Base-by-base conservation (phyloP, 2,797 vertebrate genomes). In the Spondyliosoma cantharus region DNA sequence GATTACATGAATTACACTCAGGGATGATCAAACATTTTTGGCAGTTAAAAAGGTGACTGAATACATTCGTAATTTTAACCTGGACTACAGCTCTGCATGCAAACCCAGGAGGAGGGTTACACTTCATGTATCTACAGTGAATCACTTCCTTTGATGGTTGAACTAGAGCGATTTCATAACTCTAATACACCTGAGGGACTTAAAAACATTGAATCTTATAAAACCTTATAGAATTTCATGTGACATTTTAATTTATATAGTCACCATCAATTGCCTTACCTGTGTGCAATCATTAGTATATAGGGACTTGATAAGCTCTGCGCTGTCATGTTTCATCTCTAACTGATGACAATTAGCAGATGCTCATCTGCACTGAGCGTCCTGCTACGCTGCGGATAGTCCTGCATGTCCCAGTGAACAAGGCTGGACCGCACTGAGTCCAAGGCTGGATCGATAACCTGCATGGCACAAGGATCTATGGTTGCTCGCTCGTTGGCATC, bases 401-500 rank as follows among this genome's bases (percentile, higher is more conserved):
- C 32, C 43, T 65, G 37, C 29, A 12, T 70, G 43, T 45, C 19
- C 16, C 46, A 27, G 29, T 67, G 48, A 73, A 50, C 63, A 27
- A 20, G 48, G 24, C 54, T 27, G 57, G 24, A 54, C 60, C 12
- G 13, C 11, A 74, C 14, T 14, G 24, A 75, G 42, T 61, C 69
- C 53, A 43, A 49, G 15, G 25, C 50, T 53, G 24, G 80, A 83
- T 84, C 57, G 5, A 62, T 85, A 71, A 61, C 27, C 43, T 79
- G 60, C 16, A 20, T 43, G 79, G 74, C 37, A 69, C 14, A 1
- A 32, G 52, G 57, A 72, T 63, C 65, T 68, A 63, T 37, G 69
- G 61, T 67, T 24, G 57, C 37, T 74, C 75, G 79, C 65, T 54
- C 2, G 54, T 37, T 76, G 78, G 64, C 83, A 65, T 85, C 61